Evolutionary conservation across 2,797 vertebrate species (phyloP).

Genomic region (Cirrhinus mrigala): DNA sequence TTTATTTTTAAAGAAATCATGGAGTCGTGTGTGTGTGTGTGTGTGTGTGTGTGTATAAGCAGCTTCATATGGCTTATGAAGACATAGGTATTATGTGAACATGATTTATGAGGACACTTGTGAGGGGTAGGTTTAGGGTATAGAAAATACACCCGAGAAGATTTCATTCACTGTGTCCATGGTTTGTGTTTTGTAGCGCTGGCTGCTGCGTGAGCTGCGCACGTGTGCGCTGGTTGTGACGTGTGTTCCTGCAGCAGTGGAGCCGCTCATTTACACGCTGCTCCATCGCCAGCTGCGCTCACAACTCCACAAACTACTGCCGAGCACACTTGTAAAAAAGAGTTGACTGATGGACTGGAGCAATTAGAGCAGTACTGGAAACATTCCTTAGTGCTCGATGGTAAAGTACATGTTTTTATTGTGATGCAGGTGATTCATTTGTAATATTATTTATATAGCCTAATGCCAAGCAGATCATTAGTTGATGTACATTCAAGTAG

Average conservation of each 20-base stretch:
- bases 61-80: too few relatives aligned
- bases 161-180: background rate
- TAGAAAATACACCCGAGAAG: background rate
- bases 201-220: constrained; percentile 68
- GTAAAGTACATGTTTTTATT: background rate
- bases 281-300: constrained; percentile 73
- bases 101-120: too few relatives aligned
- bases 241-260: constrained; percentile 70
- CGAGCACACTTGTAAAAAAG: constrained; percentile 51
- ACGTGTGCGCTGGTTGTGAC: constrained; percentile 70
- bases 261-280: constrained; percentile 75
- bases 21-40: too few relatives aligned
- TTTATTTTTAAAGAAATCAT: too few relatives aligned
- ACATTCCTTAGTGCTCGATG: background rate
- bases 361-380: background rate
- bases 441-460: background rate
- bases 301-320: constrained; percentile 70
- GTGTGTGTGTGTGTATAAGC: too few relatives aligned
- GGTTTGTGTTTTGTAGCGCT: constrained; percentile 30
- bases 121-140: too few relatives aligned
- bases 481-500: background rate
- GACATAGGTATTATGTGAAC: too few relatives aligned
- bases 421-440: background rate
- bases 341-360: background rate
- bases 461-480: background rate